Evolutionary conservation across 2,113 vertebrate genomes (phyloP), one percentile per base, ranked within the genome.

Genomic region (Ranitomeya variabilis): DNA sequence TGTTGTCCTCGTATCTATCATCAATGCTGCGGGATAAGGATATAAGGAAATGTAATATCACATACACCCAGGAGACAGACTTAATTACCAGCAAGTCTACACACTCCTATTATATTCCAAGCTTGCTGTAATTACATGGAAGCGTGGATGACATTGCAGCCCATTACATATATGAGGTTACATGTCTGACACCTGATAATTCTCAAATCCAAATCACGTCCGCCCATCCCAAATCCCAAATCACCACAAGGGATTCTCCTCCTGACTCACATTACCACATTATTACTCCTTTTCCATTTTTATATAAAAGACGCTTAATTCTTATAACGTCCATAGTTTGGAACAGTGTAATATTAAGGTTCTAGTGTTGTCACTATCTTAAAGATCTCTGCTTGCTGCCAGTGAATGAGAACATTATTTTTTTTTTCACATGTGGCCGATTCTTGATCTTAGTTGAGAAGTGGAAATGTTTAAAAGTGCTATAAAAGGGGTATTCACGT

Each of bases 21-120:
- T 5, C 62, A n/a, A 67, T 83, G 62, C 64, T 83, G 14, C 4
- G 1, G 57, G 79, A 80, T 64, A 37, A 62, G 18, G 80, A 55
- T 62, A 45, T 37, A 69, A 16, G 62, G 45, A 9, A 62, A 83
- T 51, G 37, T 8, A 15, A 23, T 69, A 83, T 67, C 59, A 51
- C n/a, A 54, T 83, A 54, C 45, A 83, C 64, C 21, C 59, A 21
- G 45, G 81, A 83, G 81, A 83, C 67, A 85, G 83, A 37, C 67
- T 73, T 73, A 37, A 85, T 73, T 85, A 85, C 83, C 69, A 73
- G 67, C 51, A 57, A 74, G 67, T 73, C 23, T 74, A 54, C n/a
- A 8, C 51, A 26, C 23, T 73, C 64, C 26, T 57, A 73, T 85
- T 73, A 57, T 73, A 73, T 85, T 85, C 83, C 83, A 85, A 57